Evolutionary conservation across 2,888 invertebrate genomes (phyloP), one percentile per base, ranked within the genome.

Genomic region (Dryobota labecula): DNA sequence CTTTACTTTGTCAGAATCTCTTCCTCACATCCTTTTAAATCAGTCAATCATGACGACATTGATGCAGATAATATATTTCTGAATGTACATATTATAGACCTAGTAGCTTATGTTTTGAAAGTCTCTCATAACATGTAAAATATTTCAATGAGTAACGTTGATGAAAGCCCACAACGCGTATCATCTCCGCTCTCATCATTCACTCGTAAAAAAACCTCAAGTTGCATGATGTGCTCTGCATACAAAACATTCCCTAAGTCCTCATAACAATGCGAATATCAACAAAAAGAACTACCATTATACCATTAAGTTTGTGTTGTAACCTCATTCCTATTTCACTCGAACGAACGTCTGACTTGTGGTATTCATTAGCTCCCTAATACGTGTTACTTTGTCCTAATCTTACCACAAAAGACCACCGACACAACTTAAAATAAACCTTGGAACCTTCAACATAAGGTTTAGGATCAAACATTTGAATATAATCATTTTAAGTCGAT

Each of bases 301-400:
- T 77, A 72, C 71, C 63, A 80, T 84, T 76, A 78, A 83, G 72
- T 83, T 73, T 60, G 70, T 65, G 65, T 80, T 70, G 70, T 75
- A 82, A 82, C 82, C 82, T 84, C 84, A 86, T 87, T 86, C 82
- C 85, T 88, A 87, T 91, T 90, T 88, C 84, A 87, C 85, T 84
- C 88, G 78, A 90, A 89, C 89, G 84, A 84, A 86, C 76, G 87
- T 83, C 90, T 91, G 92, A 94, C 93, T 94, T 93, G 94, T 88
- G 93, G 93, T 92, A 92, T 94, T 94, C 94, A 94, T 94, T 94
- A 93, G 93, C 91, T 91, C 89, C 89, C 92, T 94, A 94, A 94
- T 94, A 93, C 93, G 91, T 93, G 94, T 93, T 94, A 93, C 93
- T 93, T 92, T 90, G 90, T 91, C 87, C 94, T 94, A 94, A 94